These are phyloP conservation scores for Anoura caudifer DNA, from an alignment of 2,113 vertebrate species.

Conservation along the genomic window DNA sequence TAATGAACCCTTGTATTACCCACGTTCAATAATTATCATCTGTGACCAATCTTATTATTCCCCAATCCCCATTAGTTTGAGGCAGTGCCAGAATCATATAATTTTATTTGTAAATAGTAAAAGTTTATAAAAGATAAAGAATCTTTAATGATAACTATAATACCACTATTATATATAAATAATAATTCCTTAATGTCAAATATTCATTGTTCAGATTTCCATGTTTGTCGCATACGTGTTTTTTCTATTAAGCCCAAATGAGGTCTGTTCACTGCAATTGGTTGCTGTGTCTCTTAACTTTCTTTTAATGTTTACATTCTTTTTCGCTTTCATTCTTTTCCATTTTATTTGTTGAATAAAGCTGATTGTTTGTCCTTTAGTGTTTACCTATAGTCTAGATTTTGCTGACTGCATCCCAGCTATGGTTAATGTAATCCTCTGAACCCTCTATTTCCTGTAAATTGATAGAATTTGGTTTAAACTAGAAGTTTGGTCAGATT, in stretches of 20 bases:
- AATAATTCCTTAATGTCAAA: background rate
- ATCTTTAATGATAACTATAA: background rate
- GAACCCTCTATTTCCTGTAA: background rate
- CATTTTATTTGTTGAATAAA: constrained; percentile 12
- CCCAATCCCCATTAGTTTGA: background rate
- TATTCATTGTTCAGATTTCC: background rate
- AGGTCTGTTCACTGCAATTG: background rate
- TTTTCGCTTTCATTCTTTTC: background rate
- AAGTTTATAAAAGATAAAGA: constrained; percentile 17
- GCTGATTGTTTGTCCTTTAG: background rate
- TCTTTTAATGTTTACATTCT: background rate
- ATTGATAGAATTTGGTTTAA: background rate
- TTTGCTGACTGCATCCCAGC: background rate
- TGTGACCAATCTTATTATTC: background rate
- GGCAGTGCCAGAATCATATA: background rate
- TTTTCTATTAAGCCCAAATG: constrained; percentile 9
- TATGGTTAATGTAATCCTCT: background rate
- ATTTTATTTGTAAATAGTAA: background rate
- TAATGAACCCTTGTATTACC: background rate
- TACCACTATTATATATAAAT: background rate
- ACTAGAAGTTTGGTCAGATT: background rate
- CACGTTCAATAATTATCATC: background rate
- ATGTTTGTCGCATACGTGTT: background rate
- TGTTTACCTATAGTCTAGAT: background rate
- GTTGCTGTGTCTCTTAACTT: background rate